A percentile compares a stretch with the other conserved stretches of the same genome.
These are phyloP conservation scores for Plecturocebus donacophilus DNA, from an alignment of 2,113 vertebrate species.

Conservation along the genomic window DNA sequence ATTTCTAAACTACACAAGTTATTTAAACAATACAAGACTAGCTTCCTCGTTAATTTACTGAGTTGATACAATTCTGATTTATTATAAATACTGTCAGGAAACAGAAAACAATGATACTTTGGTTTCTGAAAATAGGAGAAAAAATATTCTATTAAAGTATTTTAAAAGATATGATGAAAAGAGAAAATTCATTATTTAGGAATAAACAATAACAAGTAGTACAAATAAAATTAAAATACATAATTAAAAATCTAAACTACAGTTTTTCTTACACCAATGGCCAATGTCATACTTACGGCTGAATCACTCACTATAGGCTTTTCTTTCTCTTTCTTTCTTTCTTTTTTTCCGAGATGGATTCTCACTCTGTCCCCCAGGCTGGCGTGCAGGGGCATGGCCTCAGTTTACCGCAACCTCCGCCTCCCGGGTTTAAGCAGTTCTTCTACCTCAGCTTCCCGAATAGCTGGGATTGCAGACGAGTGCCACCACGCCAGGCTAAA, in stretches of 20 bases:
- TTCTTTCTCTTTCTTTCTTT: not conserved
- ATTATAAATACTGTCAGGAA: conserved; percentile 25
- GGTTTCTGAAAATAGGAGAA: not conserved
- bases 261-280: not conserved
- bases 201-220: not conserved
- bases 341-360: too few relatives aligned
- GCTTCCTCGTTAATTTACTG: conserved; percentile 55
- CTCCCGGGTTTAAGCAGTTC: too few relatives aligned
- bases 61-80: conserved; percentile 23
- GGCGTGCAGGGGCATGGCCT: too few relatives aligned
- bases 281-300: not conserved
- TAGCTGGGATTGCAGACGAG: too few relatives aligned
- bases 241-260: not conserved
- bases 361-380: too few relatives aligned
- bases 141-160: not conserved
- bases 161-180: not conserved
- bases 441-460: too few relatives aligned
- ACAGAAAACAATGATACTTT: not conserved
- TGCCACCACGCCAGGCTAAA: too few relatives aligned
- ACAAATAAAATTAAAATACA: not conserved
- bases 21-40: conserved; percentile 15
- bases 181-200: not conserved
- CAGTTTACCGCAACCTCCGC: too few relatives aligned
- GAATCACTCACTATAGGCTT: not conserved
- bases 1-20: conserved; percentile 48